Base-by-base conservation (phyloP, 2,888 invertebrate genomes). In the Phalera bucephala region DNA sequence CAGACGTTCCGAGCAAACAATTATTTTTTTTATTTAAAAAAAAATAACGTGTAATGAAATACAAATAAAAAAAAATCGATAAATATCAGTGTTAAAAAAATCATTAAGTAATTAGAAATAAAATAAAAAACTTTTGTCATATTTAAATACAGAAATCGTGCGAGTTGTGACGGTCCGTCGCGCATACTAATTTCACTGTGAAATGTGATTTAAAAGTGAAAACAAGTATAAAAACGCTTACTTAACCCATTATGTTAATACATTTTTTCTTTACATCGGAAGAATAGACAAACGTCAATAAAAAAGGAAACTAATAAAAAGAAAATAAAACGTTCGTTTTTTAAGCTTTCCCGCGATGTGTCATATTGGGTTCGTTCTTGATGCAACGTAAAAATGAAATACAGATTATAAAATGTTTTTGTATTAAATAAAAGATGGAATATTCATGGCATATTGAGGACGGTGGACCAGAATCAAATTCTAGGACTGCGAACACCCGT, bases 391-490 rank as follows among this genome's bases (percentile, higher is more conserved):
- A 67, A 38, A 38, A 3, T 29, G 6, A 25, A 33, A 33, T 36
- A 38, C 19, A 34, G 17, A 31, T 17, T 26, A 30, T 25, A 40
- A 41, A 27, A 52, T 58, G 58, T 33, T 39, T 48, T 36, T 10
- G 19, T 35, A 30, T 28, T 55, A 30, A 48, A 45, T 64, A 67
- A 87, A 72, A 8, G 53, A 89, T 89, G 89, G 89, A 89, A 83
- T 89, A 88, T 64, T 64, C 85, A 40, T 87, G 88, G 89, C 84
- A 86, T 52, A 81, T 88, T 70, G 88, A 86, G 65, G 85, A 81
- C 45, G 56, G 67, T 17, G 69, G 63, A 37, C 78, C 78, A 60
- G 84, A 80, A 38, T 64, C 65, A 33, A 78, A 59, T 52, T 61
- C 66, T 28, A 67, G 80, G 28, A 57, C 61, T 27, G 51, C 53